Conservation (phyloP, 1,140 invertebrate species). For the Tribolium madens region DNA sequence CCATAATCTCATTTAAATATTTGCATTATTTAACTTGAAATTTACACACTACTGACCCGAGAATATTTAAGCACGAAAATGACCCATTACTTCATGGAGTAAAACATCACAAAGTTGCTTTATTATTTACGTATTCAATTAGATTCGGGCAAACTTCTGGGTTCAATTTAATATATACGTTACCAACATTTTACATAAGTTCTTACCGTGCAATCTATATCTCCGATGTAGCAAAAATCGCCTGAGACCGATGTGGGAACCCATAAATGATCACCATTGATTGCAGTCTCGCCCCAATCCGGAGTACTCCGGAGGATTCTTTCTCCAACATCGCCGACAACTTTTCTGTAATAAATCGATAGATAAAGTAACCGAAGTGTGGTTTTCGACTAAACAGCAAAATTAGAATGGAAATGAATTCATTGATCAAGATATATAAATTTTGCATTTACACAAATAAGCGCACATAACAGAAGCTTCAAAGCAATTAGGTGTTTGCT, state of each 20-base stretch:
- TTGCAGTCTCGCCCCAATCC: conserved; percentile 82
- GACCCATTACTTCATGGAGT: not conserved
- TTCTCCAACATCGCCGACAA: conserved; percentile 64
- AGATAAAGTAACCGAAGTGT: conserved; percentile 46
- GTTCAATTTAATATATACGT: not conserved
- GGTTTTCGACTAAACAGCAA: not conserved
- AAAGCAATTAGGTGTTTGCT: too few species aligned
- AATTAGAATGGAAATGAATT: not conserved
- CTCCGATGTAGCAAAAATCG: conserved; percentile 92
- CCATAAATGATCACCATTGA: conserved; percentile 91
- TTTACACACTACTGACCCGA: not conserved
- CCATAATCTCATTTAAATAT: not conserved
- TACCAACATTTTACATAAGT: not conserved
- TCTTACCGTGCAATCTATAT: conserved; percentile 89
- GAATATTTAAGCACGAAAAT: not conserved
- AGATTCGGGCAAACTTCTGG: not conserved
- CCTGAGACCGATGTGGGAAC: conserved; percentile 87
- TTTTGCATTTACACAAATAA: too few species aligned
- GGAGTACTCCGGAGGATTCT: conserved; percentile 81
- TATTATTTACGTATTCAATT: too few species aligned
- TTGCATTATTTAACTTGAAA: not conserved
- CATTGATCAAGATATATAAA: too few species aligned
- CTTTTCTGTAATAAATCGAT: conserved; percentile 70
- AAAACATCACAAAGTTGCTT: not conserved
- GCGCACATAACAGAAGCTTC: too few species aligned